Evolutionary conservation across 2,888 invertebrate genomes (phyloP).

Genomic region (Boloria euphrosyne): DNA sequence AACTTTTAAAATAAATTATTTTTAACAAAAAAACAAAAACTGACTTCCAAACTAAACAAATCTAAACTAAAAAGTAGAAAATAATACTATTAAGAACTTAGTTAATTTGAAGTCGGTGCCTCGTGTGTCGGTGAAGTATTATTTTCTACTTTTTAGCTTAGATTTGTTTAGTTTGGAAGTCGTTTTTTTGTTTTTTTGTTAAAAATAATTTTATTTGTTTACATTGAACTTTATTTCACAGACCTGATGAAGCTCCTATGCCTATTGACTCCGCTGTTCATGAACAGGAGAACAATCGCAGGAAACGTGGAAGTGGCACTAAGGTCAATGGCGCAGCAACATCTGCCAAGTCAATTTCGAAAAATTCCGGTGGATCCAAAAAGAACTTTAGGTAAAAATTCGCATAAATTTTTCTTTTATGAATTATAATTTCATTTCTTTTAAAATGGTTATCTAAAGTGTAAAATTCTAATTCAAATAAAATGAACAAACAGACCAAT

Average conservation of each 20-base stretch:
- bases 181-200: too few relatives aligned
- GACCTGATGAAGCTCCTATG: constrained; percentile 63
- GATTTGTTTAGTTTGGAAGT: too few relatives aligned
- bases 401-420: constrained; percentile 6
- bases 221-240: constrained; percentile 37
- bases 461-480: neutral
- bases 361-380: constrained; percentile 74
- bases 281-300: constrained; percentile 64
- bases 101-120: too few relatives aligned
- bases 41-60: too few relatives aligned
- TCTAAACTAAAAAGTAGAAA: too few relatives aligned
- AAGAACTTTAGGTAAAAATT: constrained; percentile 69
- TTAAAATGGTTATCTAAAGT: neutral
- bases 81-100: too few relatives aligned
- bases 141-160: too few relatives aligned
- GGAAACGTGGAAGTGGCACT: constrained; percentile 72
- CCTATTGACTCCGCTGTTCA: constrained; percentile 63
- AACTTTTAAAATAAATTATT: too few relatives aligned
- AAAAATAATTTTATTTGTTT: too few relatives aligned
- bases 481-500: constrained; percentile 56
- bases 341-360: constrained; percentile 73
- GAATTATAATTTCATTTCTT: neutral
- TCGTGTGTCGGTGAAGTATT: too few relatives aligned
- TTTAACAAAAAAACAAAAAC: too few relatives aligned
- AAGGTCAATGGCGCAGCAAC: constrained; percentile 76